phyloP scores from a whole-genome alignment of 2,113 vertebrate species.

The Leiothrix lutea region DNA sequence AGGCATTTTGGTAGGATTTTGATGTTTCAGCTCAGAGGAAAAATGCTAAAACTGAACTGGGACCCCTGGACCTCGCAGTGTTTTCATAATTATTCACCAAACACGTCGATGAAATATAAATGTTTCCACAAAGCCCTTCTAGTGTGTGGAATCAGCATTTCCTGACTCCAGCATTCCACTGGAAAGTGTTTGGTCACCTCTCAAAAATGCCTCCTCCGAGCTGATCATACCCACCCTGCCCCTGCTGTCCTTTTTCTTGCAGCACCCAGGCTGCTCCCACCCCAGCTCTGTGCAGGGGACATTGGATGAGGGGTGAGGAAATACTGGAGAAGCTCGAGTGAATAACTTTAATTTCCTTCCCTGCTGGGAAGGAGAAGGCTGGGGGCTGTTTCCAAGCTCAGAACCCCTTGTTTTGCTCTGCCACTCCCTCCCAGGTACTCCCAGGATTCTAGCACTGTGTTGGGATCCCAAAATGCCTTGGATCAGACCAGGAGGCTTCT shows the following conservation, averaged over 20 bases:
- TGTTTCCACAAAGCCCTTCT: not conserved
- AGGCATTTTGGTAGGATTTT: not conserved
- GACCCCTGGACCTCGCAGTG: not conserved
- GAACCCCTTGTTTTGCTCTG: not conserved
- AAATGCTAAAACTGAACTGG: not conserved
- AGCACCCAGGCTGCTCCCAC: not conserved
- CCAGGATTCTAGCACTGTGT: accelerated
- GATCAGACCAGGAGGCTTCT: not conserved
- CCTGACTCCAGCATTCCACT: not conserved
- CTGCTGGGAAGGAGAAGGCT: not conserved
- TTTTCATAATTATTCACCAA: slow-evolving; percentile 28
- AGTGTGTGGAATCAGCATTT: not conserved
- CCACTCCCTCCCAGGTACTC: not conserved
- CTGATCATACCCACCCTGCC: not conserved
- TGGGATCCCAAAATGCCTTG: accelerated
- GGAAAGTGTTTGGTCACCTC: not conserved
- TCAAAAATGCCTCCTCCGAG: not conserved
- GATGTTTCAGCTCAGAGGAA: not conserved
- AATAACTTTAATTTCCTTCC: not conserved
- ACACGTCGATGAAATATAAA: not conserved
- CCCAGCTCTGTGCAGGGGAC: not conserved
- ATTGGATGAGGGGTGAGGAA: not conserved
- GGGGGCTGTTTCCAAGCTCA: not conserved
- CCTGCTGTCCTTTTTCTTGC: not conserved
- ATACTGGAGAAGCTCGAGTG: not conserved